Percentiles rank a stretch among this genome's conserved stretches.
These are phyloP conservation scores for Nyctibius grandis DNA, from an alignment of 2,797 vertebrate genomes.

Conservation along the genomic window DNA sequence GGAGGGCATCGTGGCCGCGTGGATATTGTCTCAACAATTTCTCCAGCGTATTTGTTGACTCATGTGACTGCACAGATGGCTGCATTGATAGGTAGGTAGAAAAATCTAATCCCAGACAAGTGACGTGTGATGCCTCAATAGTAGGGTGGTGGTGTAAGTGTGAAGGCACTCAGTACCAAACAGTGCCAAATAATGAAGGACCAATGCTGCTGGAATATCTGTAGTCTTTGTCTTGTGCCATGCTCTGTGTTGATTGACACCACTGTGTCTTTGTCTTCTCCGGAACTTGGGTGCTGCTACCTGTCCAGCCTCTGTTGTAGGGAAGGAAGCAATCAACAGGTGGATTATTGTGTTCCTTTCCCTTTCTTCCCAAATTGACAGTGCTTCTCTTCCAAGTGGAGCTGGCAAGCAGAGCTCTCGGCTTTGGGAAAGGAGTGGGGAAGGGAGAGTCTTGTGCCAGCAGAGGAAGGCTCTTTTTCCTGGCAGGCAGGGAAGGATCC, in stretches of 20 bases:
- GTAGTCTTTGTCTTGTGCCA: background rate
- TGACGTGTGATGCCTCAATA: fast-evolving
- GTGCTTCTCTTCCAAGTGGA: background rate
- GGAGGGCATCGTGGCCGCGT: constrained; percentile 87
- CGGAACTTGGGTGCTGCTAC: background rate
- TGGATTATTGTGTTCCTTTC: background rate
- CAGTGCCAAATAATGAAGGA: background rate
- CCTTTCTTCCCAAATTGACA: background rate
- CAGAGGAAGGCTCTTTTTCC: background rate
- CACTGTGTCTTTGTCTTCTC: background rate
- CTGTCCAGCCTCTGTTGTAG: background rate
- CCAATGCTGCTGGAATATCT: background rate
- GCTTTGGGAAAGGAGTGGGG: background rate
- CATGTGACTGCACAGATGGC: constrained; percentile 87
- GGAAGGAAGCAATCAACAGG: background rate
- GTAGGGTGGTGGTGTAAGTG: background rate
- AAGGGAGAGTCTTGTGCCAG: background rate
- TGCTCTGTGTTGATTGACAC: background rate
- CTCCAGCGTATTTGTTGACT: constrained; percentile 74
- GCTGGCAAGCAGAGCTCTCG: background rate
- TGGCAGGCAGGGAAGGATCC: background rate
- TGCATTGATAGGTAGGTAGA: constrained; percentile 78
- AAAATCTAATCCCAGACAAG: background rate
- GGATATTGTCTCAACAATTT: constrained; percentile 83
- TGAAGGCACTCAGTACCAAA: fast-evolving